Conservation (phyloP, 2,113 vertebrate species). For the Ceyx cyanopectus region DNA sequence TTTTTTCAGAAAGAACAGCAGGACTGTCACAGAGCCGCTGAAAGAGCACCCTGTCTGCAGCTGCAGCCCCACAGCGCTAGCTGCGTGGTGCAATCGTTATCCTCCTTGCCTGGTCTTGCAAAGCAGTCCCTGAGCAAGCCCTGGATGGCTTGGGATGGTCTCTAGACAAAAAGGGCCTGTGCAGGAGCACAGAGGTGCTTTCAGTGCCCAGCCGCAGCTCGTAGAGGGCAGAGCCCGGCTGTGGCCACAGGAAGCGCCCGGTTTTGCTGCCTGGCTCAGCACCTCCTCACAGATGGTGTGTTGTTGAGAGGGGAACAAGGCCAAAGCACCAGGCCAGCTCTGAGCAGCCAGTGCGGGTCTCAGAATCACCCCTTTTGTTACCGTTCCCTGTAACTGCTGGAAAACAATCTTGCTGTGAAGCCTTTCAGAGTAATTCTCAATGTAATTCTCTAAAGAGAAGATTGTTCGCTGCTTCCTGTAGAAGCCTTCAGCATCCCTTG, state of each 20-base stretch:
- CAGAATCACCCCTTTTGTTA: not conserved
- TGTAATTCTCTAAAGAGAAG: not conserved
- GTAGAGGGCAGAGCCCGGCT: not conserved
- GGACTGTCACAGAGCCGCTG: not conserved
- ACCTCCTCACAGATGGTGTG: not conserved
- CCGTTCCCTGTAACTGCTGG: not conserved
- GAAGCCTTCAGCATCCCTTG: not conserved
- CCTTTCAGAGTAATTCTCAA: not conserved
- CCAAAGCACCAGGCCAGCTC: not conserved
- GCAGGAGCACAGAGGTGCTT: slow-evolving; percentile 33
- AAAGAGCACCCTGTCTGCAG: slow-evolving; percentile 2
- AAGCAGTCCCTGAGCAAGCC: not conserved
- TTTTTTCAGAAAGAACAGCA: not conserved
- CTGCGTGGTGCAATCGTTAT: rapidly evolving
- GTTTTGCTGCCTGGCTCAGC: not conserved
- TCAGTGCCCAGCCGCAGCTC: not conserved
- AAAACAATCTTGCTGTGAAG: not conserved
- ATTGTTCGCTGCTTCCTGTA: not conserved
- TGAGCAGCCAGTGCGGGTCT: rapidly evolving
- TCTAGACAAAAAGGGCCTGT: slow-evolving; percentile 56
- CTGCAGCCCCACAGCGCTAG: not conserved
- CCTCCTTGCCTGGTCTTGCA: not conserved
- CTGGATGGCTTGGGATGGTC: not conserved
- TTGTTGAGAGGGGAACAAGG: not conserved
- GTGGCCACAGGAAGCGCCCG: not conserved